Evolutionary conservation across 2,888 invertebrate genomes (phyloP).

Genomic region (Drosophila pseudotalamancana): DNA sequence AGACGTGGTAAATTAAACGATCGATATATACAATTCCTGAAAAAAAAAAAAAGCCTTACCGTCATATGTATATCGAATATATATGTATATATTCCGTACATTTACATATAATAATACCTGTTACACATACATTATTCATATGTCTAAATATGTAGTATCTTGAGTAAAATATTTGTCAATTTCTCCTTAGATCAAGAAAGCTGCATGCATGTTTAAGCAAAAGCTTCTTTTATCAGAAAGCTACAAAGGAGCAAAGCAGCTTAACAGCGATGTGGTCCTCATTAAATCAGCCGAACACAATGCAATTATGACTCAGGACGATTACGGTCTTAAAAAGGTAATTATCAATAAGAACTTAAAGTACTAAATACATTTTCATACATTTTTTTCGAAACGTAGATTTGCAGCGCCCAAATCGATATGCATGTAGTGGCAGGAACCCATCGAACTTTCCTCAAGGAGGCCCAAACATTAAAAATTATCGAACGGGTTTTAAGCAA

Average conservation of each 20-base stretch:
- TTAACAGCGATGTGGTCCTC: conserved; percentile 90
- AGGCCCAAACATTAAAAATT: conserved; percentile 88
- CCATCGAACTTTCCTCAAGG: conserved; percentile 94
- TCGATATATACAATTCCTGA: not conserved
- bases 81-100: no score
- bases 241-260: conserved; percentile 89
- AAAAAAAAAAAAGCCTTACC: no score
- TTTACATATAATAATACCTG: no score
- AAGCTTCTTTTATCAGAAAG: conserved; percentile 91
- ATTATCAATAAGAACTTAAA: no score
- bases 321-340: conserved; percentile 94
- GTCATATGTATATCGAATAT: no score
- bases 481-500: conserved; percentile 85
- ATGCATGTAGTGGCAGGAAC: conserved; percentile 90
- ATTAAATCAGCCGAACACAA: conserved; percentile 95
- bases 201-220: conserved; percentile 92
- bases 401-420: conserved; percentile 88
- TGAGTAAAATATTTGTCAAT: no score
- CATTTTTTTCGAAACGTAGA: conserved; percentile 84
- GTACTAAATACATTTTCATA: not conserved
- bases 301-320: conserved; percentile 91
- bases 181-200: conserved; percentile 86
- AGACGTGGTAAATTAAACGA: conserved; percentile 78
- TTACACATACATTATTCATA: no score
- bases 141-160: no score